A percentile compares a stretch with the other conserved stretches of the same genome.
These are phyloP conservation scores for Sturnus vulgaris DNA, from an alignment of 2,113 vertebrate species.

Conservation along the genomic window DNA sequence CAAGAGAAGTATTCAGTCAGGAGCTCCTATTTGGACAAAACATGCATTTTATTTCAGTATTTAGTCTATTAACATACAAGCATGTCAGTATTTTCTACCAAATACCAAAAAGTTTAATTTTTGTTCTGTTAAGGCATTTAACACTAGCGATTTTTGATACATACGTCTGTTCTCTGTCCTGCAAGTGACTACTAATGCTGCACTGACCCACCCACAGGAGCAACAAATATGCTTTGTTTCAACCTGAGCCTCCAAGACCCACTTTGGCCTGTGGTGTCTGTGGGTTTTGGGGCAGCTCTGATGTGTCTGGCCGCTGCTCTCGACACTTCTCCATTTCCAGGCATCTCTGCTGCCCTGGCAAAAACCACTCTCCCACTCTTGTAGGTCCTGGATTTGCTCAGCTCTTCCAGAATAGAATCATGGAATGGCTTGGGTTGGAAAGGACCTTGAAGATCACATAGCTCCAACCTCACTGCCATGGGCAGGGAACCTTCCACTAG, in stretches of 20 bases:
- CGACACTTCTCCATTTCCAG: accelerated
- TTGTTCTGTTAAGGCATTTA: neutral
- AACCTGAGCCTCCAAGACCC: neutral
- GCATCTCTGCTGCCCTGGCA: neutral
- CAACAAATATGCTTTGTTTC: neutral
- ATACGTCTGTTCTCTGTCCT: neutral
- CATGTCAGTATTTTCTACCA: neutral
- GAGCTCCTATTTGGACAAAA: neutral
- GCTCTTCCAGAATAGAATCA: neutral
- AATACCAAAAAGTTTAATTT: neutral
- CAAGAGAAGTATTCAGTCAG: neutral
- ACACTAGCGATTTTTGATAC: accelerated
- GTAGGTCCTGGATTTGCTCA: neutral
- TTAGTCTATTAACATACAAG: neutral
- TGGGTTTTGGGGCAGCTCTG: neutral
- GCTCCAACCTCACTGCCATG: neutral
- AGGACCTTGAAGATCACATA: neutral
- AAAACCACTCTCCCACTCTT: accelerated
- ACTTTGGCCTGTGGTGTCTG: neutral
- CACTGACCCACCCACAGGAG: too few species aligned
- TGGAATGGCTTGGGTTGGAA: neutral
- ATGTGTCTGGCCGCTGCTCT: neutral
- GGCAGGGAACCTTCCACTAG: neutral
- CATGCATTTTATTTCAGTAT: neutral
- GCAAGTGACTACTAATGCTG: neutral